Evolutionary conservation across 2,888 invertebrate genomes (phyloP), one percentile per base, ranked within the genome.

Genomic region (Pyrrhia umbra): DNA sequence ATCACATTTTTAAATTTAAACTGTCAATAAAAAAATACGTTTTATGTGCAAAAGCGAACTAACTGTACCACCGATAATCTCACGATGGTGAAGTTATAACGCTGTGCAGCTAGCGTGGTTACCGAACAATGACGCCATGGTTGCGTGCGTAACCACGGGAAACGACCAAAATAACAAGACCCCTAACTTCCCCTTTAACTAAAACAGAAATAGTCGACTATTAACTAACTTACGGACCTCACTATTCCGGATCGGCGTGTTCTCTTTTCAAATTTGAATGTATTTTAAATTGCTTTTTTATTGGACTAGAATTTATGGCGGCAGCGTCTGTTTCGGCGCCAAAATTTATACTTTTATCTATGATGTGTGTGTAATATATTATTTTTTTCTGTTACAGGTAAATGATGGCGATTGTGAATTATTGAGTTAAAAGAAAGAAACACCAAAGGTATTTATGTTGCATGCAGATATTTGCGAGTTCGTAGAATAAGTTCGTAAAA

Each of bases 211-310:
- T 67, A 69, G 70, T 59, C 63, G 59, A 72, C 58, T 68, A 64
- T 77, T 66, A 63, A 75, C 70, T 45, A 70, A 67, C 64, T 52
- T 52, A 56, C 42, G 68, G 88, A 47, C 81, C 87, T 79, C 66
- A 25, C 2, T 69, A 79, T 56, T 71, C 59, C 88, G 85, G 89
- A 60, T 78, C 74, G 72, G 80, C 68, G 79, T 83, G 88, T 86
- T 88, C 89, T 87, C 84, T 87, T 89, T 92, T 87, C 83, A 90
- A 84, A 90, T 92, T 92, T 88, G 90, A 91, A 89, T 90, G 89
- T 91, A 90, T 90, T 92, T 91, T 88, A 90, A 92, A 94, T 93
- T 93, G 90, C 92, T 92, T 93, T 93, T 94, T 93, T 93, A 94
- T 93, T 94, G 91, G 93, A 87, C 86, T 88, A 86, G 85, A 91